Percentiles rank a stretch among this genome's conserved stretches.
These are phyloP conservation scores for Elgaria multicarinata DNA, from an alignment of 2,113 vertebrate genomes.

Conservation along the genomic window DNA sequence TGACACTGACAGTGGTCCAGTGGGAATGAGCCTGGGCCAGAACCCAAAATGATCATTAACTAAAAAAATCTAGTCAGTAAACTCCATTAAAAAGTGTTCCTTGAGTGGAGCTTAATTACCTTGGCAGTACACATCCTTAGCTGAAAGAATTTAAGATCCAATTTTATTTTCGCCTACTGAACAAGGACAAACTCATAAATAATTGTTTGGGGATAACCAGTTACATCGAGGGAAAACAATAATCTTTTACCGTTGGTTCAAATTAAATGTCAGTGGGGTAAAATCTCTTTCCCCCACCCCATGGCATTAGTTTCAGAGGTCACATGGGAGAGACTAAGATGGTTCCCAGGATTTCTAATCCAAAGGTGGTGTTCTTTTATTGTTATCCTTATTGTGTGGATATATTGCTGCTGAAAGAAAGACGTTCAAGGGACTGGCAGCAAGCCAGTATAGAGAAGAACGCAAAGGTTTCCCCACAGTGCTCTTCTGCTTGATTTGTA, in stretches of 20 bases:
- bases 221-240: conserved; percentile 23
- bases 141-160: conserved; percentile 41
- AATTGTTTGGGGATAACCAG: conserved; percentile 16
- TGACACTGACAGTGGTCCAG: not conserved
- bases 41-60: conserved; percentile 18
- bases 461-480: not conserved
- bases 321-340: not conserved
- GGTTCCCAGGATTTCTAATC: not conserved
- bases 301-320: not conserved
- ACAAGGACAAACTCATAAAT: conserved; percentile 39
- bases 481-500: conserved; percentile 19
- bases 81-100: conserved; percentile 45
- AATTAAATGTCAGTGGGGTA: not conserved
- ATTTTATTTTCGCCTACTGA: conserved; percentile 49
- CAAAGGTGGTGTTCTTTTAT: conserved; percentile 29
- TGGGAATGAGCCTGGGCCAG: conserved; percentile 12
- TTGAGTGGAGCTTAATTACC: conserved; percentile 46
- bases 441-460: not conserved
- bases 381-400: conserved; percentile 15
- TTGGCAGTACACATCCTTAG: conserved; percentile 39
- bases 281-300: not conserved
- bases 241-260: not conserved
- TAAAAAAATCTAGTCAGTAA: conserved; percentile 37
- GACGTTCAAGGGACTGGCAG: not conserved
- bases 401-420: not conserved